phyloP scores from a whole-genome alignment of 2,888 invertebrate genomes.

The Spicauda simplicius region DNA sequence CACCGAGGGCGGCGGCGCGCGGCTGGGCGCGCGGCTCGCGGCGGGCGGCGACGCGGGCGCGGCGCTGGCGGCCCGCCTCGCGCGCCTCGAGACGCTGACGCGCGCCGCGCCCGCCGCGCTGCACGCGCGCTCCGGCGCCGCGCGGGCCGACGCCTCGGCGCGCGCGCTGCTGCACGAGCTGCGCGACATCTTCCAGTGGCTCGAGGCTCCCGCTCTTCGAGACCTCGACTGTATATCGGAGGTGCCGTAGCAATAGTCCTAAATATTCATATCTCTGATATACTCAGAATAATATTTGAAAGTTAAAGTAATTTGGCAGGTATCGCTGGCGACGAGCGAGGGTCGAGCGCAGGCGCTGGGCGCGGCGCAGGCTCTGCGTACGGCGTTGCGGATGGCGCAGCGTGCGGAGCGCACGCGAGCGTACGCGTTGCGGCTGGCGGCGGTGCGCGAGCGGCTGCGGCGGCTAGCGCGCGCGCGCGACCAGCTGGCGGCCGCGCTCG shows the following conservation, averaged over 20 bases:
- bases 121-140: conserved; percentile 66
- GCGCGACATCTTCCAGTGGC: conserved; percentile 80
- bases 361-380: too few species aligned
- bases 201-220: conserved; percentile 65
- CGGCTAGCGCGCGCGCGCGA: conserved; percentile 63
- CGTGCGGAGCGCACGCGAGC: too few species aligned
- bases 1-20: conserved; percentile 89
- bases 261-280: too few species aligned
- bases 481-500: conserved; percentile 87
- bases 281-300: too few species aligned
- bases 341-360: too few species aligned
- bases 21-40: conserved; percentile 83
- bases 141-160: conserved; percentile 93
- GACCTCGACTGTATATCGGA: conserved; percentile 65
- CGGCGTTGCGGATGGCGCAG: too few species aligned
- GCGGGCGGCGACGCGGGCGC: conserved; percentile 65
- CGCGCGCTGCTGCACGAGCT: conserved; percentile 89
- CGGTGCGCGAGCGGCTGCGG: conserved; percentile 65
- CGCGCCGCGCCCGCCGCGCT: conserved; percentile 69
- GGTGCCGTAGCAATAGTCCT: too few species aligned
- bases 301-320: too few species aligned
- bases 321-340: too few species aligned
- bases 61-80: conserved; percentile 91
- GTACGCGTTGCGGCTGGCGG: conserved; percentile 34
- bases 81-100: conserved; percentile 90